Conservation (phyloP, 2,888 invertebrate genomes). For the Furcula furcula region DNA sequence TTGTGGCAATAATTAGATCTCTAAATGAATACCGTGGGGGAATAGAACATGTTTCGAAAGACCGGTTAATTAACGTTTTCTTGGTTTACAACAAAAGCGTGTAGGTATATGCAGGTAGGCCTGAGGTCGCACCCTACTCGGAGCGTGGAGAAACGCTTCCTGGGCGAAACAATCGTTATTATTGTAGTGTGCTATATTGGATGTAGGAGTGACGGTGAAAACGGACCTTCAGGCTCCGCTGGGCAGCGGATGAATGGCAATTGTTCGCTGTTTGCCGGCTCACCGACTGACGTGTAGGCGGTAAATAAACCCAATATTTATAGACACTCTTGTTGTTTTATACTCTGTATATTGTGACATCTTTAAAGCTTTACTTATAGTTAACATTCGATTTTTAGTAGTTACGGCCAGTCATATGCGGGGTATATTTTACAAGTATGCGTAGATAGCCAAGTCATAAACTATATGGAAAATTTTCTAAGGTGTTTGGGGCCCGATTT, state of each 20-base stretch:
- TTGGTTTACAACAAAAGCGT: constrained; percentile 13
- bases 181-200: constrained; percentile 43
- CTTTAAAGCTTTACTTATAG: too few species aligned
- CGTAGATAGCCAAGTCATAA: too few species aligned
- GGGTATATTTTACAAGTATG: too few species aligned
- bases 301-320: constrained; percentile 16
- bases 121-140: constrained; percentile 48
- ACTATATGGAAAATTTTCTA: too few species aligned
- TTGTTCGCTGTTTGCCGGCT: constrained; percentile 51
- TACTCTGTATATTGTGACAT: neutral
- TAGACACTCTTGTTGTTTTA: constrained; percentile 6
- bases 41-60: neutral
- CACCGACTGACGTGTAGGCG: constrained; percentile 39
- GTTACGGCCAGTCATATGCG: too few species aligned
- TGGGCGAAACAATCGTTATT: constrained; percentile 70
- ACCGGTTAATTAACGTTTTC: neutral
- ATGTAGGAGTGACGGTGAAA: constrained; percentile 59
- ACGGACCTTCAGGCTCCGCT: constrained; percentile 74
- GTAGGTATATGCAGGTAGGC: constrained; percentile 37
- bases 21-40: too few species aligned
- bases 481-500: too few species aligned
- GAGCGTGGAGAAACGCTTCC: constrained; percentile 73
- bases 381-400: too few species aligned
- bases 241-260: constrained; percentile 69
- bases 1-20: too few species aligned